Base-by-base conservation (phyloP, 1,140 invertebrate genomes). In the Sesamia nonagrioides region DNA sequence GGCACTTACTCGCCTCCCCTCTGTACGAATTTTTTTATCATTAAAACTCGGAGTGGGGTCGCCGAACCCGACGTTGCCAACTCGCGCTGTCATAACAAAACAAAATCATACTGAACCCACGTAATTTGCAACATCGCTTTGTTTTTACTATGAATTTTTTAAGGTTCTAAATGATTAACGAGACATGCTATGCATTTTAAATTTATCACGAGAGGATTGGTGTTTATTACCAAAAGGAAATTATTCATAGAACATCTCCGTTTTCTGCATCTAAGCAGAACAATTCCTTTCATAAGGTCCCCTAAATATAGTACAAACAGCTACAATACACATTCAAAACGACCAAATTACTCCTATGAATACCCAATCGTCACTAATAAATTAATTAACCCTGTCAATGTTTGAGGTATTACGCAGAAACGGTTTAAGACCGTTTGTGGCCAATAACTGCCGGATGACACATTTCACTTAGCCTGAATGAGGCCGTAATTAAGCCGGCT, bases 21-120 rank as follows among this genome's bases (percentile, higher is more conserved):
- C 89, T 87, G 89, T 90, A 93, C 93, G 93, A 91, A 94, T 94
- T 94, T 94, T 94, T 94, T 94, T 94, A 94, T 94, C 93, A 94
- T 94, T 94, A 94, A 94, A 94, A 94, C 88, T 84, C 89, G 78
- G 90, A 91, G 89, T 91, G 87, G 93, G 93, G 93, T 94, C 93
- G 91, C 80, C 91, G 91, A 93, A 93, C 93, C 82, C 91, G 86
- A 52, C 90, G 86, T 90, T 90, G 86, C 90, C 87, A 89, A 83
- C 89, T 85, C 88, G 85, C 92, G 86, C 86, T 93, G 92, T 94
- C 92, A 94, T 94, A 94, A 94, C 92, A 94, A 89, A 91, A 92
- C 91, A 90, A 85, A 92, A 89, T 92, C 91, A 88, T 90, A 88
- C 84, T 82, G 78, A 83, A 87, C 86, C 84, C 66, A 66, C 58